Evolutionary conservation across 2,888 invertebrate genomes (phyloP).

Genomic region (Pyralis farinalis): DNA sequence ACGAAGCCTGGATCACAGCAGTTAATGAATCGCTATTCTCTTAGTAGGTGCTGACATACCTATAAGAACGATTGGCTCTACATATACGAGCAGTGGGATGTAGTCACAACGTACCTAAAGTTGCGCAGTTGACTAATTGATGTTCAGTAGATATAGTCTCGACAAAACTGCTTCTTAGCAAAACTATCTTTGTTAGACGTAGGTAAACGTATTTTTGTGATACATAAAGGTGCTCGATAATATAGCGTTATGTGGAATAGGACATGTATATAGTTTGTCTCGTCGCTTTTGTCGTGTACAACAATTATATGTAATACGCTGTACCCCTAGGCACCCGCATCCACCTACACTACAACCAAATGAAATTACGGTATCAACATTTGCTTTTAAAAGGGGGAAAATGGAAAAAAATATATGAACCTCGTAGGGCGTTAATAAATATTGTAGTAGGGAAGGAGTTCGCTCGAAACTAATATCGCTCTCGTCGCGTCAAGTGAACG

Average conservation of each 20-base stretch:
- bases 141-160: no score
- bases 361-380: slow-evolving; percentile 30
- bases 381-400: slow-evolving; percentile 42
- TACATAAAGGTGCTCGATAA: no score
- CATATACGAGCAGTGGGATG: no score
- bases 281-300: no score
- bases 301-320: no score
- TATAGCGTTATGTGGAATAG: no score
- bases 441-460: slow-evolving; percentile 73
- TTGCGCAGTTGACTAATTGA: no score
- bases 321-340: slow-evolving; percentile 11
- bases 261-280: no score
- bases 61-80: neutral
- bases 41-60: slow-evolving; percentile 12
- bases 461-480: slow-evolving; percentile 78
- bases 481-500: slow-evolving; percentile 80
- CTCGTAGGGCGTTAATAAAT: slow-evolving; percentile 71
- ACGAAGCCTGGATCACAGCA: slow-evolving; percentile 53
- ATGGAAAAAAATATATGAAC: slow-evolving; percentile 40
- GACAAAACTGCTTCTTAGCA: no score
- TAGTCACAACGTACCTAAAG: no score
- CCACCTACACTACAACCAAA: slow-evolving; percentile 16
- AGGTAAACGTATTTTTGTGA: no score
- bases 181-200: no score
- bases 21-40: slow-evolving; percentile 67